Evolutionary conservation across 2,888 invertebrate species (phyloP).

Genomic region (Neoaliturus tenellus): DNA sequence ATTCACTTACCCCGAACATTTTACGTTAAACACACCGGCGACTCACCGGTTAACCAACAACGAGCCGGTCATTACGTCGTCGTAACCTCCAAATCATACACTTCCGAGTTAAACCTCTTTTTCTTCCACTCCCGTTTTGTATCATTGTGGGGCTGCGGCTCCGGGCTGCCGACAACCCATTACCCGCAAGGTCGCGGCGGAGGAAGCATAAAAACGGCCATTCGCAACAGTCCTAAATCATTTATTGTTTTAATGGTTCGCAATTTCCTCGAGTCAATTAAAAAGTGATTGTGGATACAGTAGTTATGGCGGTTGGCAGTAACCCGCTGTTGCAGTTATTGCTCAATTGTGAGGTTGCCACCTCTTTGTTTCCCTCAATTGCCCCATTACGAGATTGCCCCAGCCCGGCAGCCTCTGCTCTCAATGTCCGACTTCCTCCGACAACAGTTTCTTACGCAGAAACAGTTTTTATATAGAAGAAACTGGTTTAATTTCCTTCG

Average conservation of each 20-base stretch:
- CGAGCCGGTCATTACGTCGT: neutral
- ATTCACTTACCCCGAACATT: no score
- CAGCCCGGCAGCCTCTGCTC: neutral
- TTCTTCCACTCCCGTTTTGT: conserved; percentile 23
- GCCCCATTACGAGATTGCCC: conserved; percentile 36
- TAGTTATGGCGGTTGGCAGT: conserved; percentile 36
- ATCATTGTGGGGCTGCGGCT: neutral
- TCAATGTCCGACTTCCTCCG: conserved; percentile 10
- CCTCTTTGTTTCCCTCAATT: conserved; percentile 31
- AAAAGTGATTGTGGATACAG: conserved; percentile 53
- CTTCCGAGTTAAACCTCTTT: conserved; percentile 12
- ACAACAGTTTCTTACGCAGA: neutral
- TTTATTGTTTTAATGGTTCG: conserved; percentile 50
- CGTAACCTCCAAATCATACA: conserved; percentile 2
- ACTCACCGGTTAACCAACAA: conserved; percentile 2
- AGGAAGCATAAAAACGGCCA: conserved; percentile 38
- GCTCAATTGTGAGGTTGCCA: conserved; percentile 38
- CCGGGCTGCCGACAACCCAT: neutral
- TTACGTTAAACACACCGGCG: no score
- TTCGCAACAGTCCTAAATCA: conserved; percentile 51
- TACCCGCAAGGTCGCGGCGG: conserved; percentile 35
- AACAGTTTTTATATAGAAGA: no score
- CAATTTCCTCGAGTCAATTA: conserved; percentile 49
- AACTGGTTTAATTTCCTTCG: no score
- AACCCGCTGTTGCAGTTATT: conserved; percentile 38